Conservation (phyloP, 2,113 vertebrate genomes). For the Dromaius novaehollandiae region DNA sequence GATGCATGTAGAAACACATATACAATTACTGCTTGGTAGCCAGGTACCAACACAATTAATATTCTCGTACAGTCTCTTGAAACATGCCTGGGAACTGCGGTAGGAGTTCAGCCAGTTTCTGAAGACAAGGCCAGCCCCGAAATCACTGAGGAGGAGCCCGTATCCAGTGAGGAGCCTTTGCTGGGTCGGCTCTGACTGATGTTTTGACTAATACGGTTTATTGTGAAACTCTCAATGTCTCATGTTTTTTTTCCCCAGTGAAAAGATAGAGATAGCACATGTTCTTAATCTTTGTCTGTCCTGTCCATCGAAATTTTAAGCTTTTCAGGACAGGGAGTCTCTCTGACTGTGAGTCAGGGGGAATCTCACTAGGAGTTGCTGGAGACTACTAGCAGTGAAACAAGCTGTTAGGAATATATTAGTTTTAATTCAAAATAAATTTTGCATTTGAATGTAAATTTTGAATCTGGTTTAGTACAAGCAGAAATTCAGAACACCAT, state of each 20-base stretch:
- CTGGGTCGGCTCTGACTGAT: background rate
- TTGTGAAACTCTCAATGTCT: background rate
- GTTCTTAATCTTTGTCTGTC: background rate
- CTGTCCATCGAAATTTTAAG: background rate
- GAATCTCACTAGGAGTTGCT: background rate
- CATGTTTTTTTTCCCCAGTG: background rate
- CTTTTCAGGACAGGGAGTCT: background rate
- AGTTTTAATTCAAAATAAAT: background rate
- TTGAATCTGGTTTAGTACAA: background rate
- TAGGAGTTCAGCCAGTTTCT: background rate
- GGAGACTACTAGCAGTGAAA: background rate
- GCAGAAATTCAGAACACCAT: background rate
- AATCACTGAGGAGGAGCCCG: background rate
- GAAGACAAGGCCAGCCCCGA: background rate
- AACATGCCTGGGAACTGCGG: background rate
- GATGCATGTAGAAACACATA: background rate
- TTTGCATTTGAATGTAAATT: background rate
- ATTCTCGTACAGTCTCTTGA: background rate
- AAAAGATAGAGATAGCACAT: fast-evolving
- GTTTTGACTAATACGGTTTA: background rate
- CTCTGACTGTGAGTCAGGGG: background rate
- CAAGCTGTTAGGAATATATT: background rate
- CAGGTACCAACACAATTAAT: background rate
- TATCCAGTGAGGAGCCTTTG: background rate
- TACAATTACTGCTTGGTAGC: background rate